phyloP scores from a whole-genome alignment of 2,888 invertebrate genomes.

The Acanthosoma haemorrhoidale region DNA sequence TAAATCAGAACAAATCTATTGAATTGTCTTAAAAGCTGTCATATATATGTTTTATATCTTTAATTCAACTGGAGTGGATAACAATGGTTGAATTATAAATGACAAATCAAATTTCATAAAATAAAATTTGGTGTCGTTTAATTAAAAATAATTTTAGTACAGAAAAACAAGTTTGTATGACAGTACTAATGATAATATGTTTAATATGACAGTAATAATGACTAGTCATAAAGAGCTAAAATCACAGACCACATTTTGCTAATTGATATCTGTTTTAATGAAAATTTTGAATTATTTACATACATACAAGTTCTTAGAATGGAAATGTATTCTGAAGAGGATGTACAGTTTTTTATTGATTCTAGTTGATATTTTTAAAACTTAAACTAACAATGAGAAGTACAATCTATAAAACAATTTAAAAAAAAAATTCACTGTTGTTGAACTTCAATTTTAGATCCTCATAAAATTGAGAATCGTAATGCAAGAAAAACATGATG shows the following conservation, averaged over 20 bases:
- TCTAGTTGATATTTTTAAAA: neutral
- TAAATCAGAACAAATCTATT: too few relatives aligned
- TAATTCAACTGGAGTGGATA: too few relatives aligned
- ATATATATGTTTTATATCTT: too few relatives aligned
- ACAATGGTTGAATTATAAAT: too few relatives aligned
- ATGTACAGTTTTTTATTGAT: slow-evolving; percentile 8
- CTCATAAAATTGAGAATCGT: slow-evolving; percentile 3
- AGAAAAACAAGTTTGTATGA: slow-evolving; percentile 1
- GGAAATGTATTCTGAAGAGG: slow-evolving; percentile 20
- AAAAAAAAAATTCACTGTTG: neutral
- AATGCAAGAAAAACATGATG: neutral
- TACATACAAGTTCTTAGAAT: neutral
- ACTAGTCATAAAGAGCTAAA: slow-evolving; percentile 16
- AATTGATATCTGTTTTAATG: slow-evolving; percentile 10
- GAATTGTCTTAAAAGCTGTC: too few relatives aligned
- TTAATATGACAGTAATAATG: slow-evolving; percentile 11
- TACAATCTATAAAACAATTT: slow-evolving; percentile 9
- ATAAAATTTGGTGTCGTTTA: too few relatives aligned
- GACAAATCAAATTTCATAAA: too few relatives aligned
- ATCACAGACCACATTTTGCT: slow-evolving; percentile 28
- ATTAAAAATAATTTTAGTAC: too few relatives aligned
- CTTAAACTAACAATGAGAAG: neutral
- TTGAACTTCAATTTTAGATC: neutral
- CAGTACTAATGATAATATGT: slow-evolving; percentile 26
- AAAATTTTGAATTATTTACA: slow-evolving; percentile 13